Conservation (phyloP, 2,797 vertebrate species). For the Molossus alvarezi region DNA sequence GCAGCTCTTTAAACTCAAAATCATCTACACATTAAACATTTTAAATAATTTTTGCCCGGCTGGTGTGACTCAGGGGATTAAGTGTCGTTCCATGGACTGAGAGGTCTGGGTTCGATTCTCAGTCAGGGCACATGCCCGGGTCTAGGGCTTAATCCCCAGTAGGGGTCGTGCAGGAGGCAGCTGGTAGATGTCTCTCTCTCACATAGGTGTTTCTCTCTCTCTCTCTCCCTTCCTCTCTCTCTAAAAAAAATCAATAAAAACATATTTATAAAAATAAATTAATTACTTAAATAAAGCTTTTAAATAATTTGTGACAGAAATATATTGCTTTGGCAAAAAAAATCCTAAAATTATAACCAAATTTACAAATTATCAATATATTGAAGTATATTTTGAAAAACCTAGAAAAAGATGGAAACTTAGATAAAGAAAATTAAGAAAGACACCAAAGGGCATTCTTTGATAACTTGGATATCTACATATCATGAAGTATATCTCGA, state of each 20-base stretch:
- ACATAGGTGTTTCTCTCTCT: too few relatives aligned
- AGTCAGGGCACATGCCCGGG: too few relatives aligned
- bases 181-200: too few relatives aligned
- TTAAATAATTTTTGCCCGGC: not conserved
- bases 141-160: too few relatives aligned
- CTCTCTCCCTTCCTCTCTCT: too few relatives aligned
- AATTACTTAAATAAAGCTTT: too few relatives aligned
- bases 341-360: not conserved
- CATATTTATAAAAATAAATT: too few relatives aligned
- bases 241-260: too few relatives aligned
- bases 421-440: not conserved
- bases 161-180: too few relatives aligned
- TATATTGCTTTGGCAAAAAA: not conserved
- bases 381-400: not conserved
- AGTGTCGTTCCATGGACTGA: too few relatives aligned
- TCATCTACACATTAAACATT: not conserved
- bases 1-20: not conserved
- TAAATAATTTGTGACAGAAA: not conserved
- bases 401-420: not conserved
- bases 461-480: not conserved
- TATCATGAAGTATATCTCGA: not conserved
- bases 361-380: conserved; percentile 18
- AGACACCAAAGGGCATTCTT: not conserved
- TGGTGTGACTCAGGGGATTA: too few relatives aligned
- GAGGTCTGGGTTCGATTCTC: too few relatives aligned